These are phyloP conservation scores for Urophycis tenuis DNA, from an alignment of 2,797 vertebrate species.

Conservation along the genomic window DNA sequence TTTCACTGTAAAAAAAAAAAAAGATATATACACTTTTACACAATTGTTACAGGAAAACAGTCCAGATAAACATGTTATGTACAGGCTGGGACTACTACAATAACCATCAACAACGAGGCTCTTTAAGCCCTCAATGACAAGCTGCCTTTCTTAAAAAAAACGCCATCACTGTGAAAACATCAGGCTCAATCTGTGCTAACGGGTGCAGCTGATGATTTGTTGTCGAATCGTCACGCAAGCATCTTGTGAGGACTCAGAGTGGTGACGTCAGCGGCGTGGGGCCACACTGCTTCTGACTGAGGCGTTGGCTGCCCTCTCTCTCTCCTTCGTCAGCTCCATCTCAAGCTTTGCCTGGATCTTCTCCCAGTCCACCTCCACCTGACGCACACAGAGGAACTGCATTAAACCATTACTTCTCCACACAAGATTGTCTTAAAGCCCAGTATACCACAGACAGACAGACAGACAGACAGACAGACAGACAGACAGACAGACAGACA, in stretches of 20 bases:
- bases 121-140: not conserved
- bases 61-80: not conserved
- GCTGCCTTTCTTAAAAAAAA: not conserved
- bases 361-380: slow-evolving; percentile 96
- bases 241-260: not conserved
- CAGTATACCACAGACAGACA: not conserved
- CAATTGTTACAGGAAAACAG: slow-evolving; percentile 14
- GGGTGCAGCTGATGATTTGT: too few species aligned
- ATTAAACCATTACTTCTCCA: too few species aligned
- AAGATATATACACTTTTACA: slow-evolving; percentile 41
- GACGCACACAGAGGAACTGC: too few species aligned
- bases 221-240: too few species aligned
- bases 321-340: slow-evolving; percentile 87
- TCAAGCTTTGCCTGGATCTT: slow-evolving; percentile 97
- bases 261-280: slow-evolving; percentile 51
- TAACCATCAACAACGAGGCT: slow-evolving; percentile 17
- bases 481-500: slow-evolving; percentile 14
- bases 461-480: slow-evolving; percentile 8
- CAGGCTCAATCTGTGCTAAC: not conserved
- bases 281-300: slow-evolving; percentile 67
- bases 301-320: slow-evolving; percentile 70
- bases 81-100: not conserved
- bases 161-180: not conserved
- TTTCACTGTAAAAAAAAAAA: not conserved
- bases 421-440: too few species aligned